Evolutionary conservation across 2,797 vertebrate genomes (phyloP).

Genomic region (Poeciliopsis infans): DNA sequence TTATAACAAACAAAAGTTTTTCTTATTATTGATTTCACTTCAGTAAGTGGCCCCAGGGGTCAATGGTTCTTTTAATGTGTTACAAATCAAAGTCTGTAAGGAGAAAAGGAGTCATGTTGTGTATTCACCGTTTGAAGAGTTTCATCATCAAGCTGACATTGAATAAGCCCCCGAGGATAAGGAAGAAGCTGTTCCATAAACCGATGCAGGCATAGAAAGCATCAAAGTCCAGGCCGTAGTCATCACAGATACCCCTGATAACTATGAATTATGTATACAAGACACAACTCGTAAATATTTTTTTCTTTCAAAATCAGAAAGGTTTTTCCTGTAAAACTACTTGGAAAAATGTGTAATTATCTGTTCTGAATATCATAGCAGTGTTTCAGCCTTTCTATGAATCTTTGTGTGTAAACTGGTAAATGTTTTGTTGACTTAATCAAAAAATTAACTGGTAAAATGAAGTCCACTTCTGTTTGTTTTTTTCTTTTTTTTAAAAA

Average conservation of each 20-base stretch:
- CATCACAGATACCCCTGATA: constrained; percentile 91
- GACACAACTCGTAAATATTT: neutral
- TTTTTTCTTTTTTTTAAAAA: neutral
- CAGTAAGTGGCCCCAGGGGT: neutral
- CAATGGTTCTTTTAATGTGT: constrained; percentile 5
- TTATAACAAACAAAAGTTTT: constrained; percentile 37
- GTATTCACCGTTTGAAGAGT: constrained; percentile 92
- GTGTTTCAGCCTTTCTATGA: neutral
- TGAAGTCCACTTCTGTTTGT: too few relatives aligned
- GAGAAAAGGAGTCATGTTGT: constrained; percentile 9
- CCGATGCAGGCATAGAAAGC: constrained; percentile 95
- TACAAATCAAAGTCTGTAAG: neutral
- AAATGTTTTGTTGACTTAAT: neutral
- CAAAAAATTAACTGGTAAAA: neutral
- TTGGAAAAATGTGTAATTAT: neutral
- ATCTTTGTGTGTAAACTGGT: neutral
- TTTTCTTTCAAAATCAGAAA: neutral
- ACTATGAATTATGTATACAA: constrained; percentile 73
- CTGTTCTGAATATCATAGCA: neutral
- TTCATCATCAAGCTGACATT: constrained; percentile 94
- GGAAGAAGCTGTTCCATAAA: constrained; percentile 95
- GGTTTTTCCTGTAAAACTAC: neutral
- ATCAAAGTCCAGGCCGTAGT: constrained; percentile 89
- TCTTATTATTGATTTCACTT: constrained; percentile 31
- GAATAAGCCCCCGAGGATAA: constrained; percentile 89